Percentiles rank a stretch among this genome's conserved stretches.
Conservation (phyloP, 2,888 invertebrate species). For the Amphipoea oculea region DNA sequence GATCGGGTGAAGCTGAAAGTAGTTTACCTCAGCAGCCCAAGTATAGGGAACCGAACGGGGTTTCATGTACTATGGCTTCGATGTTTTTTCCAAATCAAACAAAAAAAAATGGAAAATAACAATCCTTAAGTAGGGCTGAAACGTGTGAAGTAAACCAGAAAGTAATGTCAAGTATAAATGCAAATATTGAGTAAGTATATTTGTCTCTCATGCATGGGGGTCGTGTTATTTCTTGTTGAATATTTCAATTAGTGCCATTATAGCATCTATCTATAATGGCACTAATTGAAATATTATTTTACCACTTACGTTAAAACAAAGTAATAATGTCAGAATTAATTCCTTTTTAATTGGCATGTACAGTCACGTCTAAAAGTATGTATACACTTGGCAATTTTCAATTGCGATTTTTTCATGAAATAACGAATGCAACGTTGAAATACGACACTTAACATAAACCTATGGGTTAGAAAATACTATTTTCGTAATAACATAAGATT, state of each 20-base stretch:
- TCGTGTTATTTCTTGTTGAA: slow-evolving; percentile 18
- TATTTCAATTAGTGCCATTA: slow-evolving; percentile 7
- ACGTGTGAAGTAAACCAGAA: background rate
- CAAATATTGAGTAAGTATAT: slow-evolving; percentile 1
- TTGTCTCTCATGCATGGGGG: background rate
- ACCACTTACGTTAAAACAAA: background rate
- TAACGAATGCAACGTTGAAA: too few species aligned
- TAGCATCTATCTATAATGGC: too few species aligned
- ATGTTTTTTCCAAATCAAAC: background rate
- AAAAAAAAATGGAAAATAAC: background rate
- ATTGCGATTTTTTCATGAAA: too few species aligned
- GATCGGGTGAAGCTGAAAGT: background rate
- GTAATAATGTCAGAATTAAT: background rate
- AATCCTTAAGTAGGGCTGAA: background rate
- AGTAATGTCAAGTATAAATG: slow-evolving; percentile 4
- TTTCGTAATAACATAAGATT: too few species aligned
- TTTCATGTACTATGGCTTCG: background rate
- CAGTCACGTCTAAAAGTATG: too few species aligned
- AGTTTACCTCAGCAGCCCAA: background rate
- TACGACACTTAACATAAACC: too few species aligned
- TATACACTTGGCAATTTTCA: too few species aligned
- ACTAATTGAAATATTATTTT: too few species aligned
- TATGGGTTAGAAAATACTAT: too few species aligned
- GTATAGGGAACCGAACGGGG: background rate
- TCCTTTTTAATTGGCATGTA: background rate